phyloP scores from a whole-genome alignment of 2,888 invertebrate genomes.

The Tortricodes alternella region DNA sequence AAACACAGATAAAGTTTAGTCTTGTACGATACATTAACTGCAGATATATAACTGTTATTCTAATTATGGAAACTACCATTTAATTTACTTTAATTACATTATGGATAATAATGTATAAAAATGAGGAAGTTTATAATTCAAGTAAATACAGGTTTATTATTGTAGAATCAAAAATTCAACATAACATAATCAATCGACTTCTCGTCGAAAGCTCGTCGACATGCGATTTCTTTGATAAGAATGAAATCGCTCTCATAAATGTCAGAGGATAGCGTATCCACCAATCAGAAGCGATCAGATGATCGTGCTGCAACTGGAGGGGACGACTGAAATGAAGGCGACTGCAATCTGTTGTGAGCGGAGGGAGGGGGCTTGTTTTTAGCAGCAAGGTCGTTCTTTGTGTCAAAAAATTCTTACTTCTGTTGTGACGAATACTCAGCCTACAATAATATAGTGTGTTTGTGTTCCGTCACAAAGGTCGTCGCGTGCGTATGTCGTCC shows the following conservation, averaged over 20 bases:
- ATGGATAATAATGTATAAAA: too few relatives aligned
- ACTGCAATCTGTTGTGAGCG: constrained; percentile 33
- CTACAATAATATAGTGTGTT: constrained; percentile 65
- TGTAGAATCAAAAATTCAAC: too few relatives aligned
- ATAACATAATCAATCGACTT: constrained; percentile 8
- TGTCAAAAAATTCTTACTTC: constrained; percentile 78
- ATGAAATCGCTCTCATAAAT: constrained; percentile 20
- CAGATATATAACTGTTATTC: too few relatives aligned
- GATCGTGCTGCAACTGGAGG: constrained; percentile 31
- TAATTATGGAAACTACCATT: too few relatives aligned
- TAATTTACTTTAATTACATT: too few relatives aligned
- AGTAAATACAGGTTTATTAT: too few relatives aligned
- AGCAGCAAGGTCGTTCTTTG: constrained; percentile 86
- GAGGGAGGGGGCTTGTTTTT: constrained; percentile 79
- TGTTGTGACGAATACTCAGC: constrained; percentile 67
- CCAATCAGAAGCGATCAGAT: constrained; percentile 36
- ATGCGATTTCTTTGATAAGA: constrained; percentile 23
- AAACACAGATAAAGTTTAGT: too few relatives aligned
- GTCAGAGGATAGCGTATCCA: constrained; percentile 22
- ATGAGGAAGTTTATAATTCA: too few relatives aligned
- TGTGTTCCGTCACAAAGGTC: constrained; percentile 61
- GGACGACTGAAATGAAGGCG: constrained; percentile 38
- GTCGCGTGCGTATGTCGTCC: constrained; percentile 63
- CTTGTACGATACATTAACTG: too few relatives aligned
- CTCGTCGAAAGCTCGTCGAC: too few relatives aligned